Base-by-base conservation (phyloP, 2,888 invertebrate genomes). In the Bimastos eiseni region DNA sequence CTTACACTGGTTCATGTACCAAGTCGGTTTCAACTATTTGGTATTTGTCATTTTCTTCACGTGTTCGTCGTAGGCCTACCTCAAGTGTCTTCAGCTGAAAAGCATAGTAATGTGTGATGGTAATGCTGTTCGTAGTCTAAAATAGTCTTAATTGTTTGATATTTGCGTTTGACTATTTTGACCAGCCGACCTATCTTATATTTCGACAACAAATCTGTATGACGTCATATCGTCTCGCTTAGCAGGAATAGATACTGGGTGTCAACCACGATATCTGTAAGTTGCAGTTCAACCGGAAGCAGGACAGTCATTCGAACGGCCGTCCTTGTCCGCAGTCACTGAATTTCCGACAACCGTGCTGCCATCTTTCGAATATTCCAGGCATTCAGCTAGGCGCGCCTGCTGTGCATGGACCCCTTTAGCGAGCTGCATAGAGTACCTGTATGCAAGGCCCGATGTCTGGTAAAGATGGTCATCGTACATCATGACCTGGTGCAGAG, bases 381-480 rank as follows among this genome's bases (percentile, higher is more conserved):
- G 70, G 70, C n/a, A 70, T 8, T 70, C 70, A 49, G 70, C 70
- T 11, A 30, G 17, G n/a, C 30, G 70, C 11, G 94, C 93, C 84
- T 6, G 15, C 83, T 34, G 86, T 36, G 34, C 86, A 33, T 37
- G 36, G 86, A 21, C 19, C 11, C 86, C 37, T 86, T 21, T 34
- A 8, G 34, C 37, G 86, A 86, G 86, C 36, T 37, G 86, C 86
- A 86, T 37, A 19, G 86, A 86, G 24, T 86, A 86, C 86, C 34
- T 86, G 86, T 86, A 86, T 33, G 86, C 86, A 24, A 86, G 19
- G 21, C 86, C 86, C 6, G 70, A 70, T 11, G 70, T 70, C 70
- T 70, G 70, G 70, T 70, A 70, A 11, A 70, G 70, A 70, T 70
- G 70, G 70, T 70, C 70, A n/a, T 70, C 70, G n/a, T n/a, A 70